Evolutionary conservation across 2,797 vertebrate genomes (phyloP).

Genomic region (Percopsis omiscomaycus): DNA sequence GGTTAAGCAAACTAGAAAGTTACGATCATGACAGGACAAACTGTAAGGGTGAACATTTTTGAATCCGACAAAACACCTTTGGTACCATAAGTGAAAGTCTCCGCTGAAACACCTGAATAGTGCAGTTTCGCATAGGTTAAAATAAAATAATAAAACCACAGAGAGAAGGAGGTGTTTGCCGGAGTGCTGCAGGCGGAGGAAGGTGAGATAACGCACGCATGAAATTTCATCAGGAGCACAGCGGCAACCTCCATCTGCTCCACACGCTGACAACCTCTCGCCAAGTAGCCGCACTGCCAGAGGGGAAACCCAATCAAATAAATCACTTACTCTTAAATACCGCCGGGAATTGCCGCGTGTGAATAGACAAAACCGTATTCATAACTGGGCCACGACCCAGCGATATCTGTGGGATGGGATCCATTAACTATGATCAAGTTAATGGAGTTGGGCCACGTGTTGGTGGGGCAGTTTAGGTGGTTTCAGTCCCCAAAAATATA

Average conservation of each 20-base stretch:
- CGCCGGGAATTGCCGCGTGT: constrained; percentile 54
- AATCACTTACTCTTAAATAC: constrained; percentile 69
- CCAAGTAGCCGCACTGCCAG: constrained; percentile 40
- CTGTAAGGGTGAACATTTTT: not conserved
- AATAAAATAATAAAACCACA: not conserved
- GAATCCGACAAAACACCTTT: not conserved
- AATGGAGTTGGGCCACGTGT: constrained; percentile 41
- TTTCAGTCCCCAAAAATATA: constrained; percentile 7
- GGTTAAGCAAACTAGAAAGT: constrained; percentile 24
- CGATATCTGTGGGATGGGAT: constrained; percentile 42
- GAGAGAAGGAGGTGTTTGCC: constrained; percentile 22
- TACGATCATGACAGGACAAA: not conserved
- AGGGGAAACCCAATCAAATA: constrained; percentile 70
- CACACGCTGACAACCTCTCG: constrained; percentile 18
- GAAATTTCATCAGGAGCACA: constrained; percentile 45
- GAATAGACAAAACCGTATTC: constrained; percentile 60
- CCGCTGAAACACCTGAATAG: too few relatives aligned
- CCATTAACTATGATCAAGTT: constrained; percentile 53
- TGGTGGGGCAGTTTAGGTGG: constrained; percentile 20
- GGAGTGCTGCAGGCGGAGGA: constrained; percentile 28
- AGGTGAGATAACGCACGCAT: constrained; percentile 47
- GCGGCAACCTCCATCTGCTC: constrained; percentile 28
- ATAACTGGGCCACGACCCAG: constrained; percentile 52
- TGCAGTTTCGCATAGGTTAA: not conserved
- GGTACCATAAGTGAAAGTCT: too few relatives aligned